These are phyloP conservation scores for Sebastes oblongus DNA, from an alignment of 2,797 vertebrate genomes.

Conservation along the genomic window DNA sequence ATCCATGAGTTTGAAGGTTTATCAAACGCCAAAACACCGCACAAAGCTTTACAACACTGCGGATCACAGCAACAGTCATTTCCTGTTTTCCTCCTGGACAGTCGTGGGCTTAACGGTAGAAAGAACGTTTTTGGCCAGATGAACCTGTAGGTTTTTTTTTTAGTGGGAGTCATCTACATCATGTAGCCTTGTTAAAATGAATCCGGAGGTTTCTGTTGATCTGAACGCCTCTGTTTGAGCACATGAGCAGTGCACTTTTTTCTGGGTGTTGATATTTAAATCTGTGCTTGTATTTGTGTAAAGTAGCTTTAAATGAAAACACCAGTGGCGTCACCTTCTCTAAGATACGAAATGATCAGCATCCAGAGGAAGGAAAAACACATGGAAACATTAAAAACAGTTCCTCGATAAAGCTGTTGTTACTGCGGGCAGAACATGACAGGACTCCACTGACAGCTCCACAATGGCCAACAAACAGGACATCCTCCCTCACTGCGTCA, in stretches of 20 bases:
- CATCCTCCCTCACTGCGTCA: slow-evolving; percentile 61
- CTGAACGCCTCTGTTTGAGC: too few relatives aligned
- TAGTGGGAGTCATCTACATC: not conserved
- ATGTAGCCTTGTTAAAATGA: not conserved
- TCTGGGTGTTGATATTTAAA: not conserved
- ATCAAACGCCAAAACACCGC: not conserved
- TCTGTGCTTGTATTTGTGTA: too few relatives aligned
- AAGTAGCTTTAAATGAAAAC: not conserved
- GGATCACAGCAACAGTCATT: not conserved
- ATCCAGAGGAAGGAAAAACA: not conserved
- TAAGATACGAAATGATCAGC: not conserved
- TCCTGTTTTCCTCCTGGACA: not conserved
- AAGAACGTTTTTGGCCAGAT: not conserved
- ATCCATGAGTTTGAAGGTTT: not conserved
- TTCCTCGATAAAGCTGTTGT: slow-evolving; percentile 10
- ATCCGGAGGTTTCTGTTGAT: not conserved
- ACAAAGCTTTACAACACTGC: not conserved
- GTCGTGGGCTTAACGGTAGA: not conserved
- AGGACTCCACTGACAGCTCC: slow-evolving; percentile 50
- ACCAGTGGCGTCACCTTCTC: not conserved
- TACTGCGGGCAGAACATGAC: slow-evolving; percentile 21
- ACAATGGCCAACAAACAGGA: slow-evolving; percentile 69
- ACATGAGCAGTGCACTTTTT: too few relatives aligned
- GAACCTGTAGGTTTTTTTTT: not conserved
- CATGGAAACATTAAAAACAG: not conserved